These are phyloP conservation scores for Euplagia quadripunctaria DNA, from an alignment of 2,888 invertebrate species.

Conservation along the genomic window DNA sequence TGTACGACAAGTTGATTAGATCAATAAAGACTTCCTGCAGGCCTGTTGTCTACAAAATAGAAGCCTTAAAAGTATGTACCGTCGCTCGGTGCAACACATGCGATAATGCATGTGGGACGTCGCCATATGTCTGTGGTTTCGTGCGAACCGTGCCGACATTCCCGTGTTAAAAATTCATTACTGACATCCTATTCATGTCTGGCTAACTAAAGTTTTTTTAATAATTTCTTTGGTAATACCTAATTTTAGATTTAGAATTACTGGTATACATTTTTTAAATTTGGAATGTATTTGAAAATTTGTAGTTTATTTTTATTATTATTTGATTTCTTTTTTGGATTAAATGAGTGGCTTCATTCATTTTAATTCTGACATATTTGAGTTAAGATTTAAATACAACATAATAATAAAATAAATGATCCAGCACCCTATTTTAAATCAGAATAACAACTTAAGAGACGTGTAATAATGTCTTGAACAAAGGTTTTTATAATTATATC, in stretches of 20 bases:
- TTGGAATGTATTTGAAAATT: too few species aligned
- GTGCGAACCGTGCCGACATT: slow-evolving; percentile 25
- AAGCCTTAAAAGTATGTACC: slow-evolving; percentile 63
- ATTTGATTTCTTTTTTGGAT: too few species aligned
- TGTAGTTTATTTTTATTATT: too few species aligned
- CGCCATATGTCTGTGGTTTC: slow-evolving; percentile 60
- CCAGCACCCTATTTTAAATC: too few species aligned
- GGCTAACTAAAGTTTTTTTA: neutral
- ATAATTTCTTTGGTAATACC: neutral
- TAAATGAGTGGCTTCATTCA: too few species aligned
- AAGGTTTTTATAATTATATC: too few species aligned
- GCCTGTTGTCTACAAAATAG: slow-evolving; percentile 59
- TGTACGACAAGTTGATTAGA: slow-evolving; percentile 48
- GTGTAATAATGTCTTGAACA: too few species aligned
- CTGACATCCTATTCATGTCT: slow-evolving; percentile 1
- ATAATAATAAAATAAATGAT: too few species aligned
- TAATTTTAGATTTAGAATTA: neutral
- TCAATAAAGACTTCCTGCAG: slow-evolving; percentile 59
- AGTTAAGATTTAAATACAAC: too few species aligned
- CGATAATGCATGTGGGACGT: slow-evolving; percentile 63
- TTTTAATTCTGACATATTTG: too few species aligned
- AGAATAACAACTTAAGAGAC: too few species aligned
- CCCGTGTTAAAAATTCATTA: slow-evolving; percentile 26
- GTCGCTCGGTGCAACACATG: slow-evolving; percentile 46
- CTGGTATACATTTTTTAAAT: too few species aligned